Evolutionary conservation across 2,113 vertebrate genomes (phyloP).

Genomic region (Hylia prasina): DNA sequence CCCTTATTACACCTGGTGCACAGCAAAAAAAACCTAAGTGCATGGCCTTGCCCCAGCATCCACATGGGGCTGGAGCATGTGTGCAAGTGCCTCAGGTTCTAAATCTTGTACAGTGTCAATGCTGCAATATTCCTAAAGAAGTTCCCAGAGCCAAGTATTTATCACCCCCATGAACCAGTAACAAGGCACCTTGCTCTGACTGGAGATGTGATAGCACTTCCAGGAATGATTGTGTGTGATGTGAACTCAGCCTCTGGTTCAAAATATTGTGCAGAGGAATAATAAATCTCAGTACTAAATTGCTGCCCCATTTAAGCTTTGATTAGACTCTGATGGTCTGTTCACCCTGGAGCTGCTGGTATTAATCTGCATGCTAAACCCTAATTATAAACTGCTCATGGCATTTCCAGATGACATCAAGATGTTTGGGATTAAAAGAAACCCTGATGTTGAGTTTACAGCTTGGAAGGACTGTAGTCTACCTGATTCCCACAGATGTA

Average conservation of each 20-base stretch:
- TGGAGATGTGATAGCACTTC: conserved; percentile 43
- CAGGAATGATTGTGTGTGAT: conserved; percentile 56
- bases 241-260: conserved; percentile 46
- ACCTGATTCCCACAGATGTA: conserved; percentile 11
- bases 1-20: neutral
- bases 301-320: conserved; percentile 58
- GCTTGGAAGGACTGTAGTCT: conserved; percentile 50
- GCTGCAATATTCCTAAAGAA: neutral
- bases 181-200: neutral
- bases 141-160: neutral
- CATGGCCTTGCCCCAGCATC: neutral
- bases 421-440: conserved; percentile 75
- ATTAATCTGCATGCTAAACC: conserved; percentile 59
- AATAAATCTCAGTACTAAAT: conserved; percentile 63
- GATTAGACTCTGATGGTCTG: conserved; percentile 64
- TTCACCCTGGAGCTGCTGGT: conserved; percentile 49
- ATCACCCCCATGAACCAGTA: neutral
- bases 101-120: neutral
- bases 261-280: conserved; percentile 38
- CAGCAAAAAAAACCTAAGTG: neutral
- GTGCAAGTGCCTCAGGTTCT: neutral
- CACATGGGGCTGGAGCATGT: neutral
- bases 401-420: conserved; percentile 73
- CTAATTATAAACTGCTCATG: conserved; percentile 70
- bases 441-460: conserved; percentile 54